Base-by-base conservation (phyloP, 23 tunicate species). In the Styela clava region DNA sequence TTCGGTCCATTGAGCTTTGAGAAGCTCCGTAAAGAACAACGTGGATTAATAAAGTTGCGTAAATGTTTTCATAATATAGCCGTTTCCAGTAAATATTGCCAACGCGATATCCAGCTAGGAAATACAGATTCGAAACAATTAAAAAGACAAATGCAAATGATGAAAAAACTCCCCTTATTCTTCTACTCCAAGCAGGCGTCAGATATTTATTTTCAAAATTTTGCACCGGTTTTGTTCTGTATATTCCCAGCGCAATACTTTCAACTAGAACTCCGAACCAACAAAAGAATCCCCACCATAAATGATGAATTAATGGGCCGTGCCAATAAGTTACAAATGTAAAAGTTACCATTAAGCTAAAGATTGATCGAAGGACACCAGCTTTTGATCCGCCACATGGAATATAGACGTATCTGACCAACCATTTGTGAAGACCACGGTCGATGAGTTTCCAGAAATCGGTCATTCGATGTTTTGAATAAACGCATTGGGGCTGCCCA, bases 371-470 rank as follows among this genome's bases (percentile, higher is more conserved):
- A 12, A 79, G 35, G 32, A 68, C 79, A n/a, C 73, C 35, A 0
- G 29, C 33, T 29, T 36, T 65, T 9, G 81, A 74, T 20, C 97
- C 92, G 2, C 92, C 92, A 5, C 90, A 77, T 30, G 97, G 97
- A 2, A 92, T 64, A 74, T 87, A 87, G 18, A 92, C 87, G 62
- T 92, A 87, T 19, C 91, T 78, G 20, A 92, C 91, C 29, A 92
- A 83, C 97, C 97, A 92, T 29, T 83, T 81, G 86, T 92, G 97
- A 52, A 92, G 78, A 76, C 97, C 97, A 24, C 79, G 83, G 83
- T 92, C 97, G 69, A 92, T 85, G 34, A 85, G 83, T 89, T 87
- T 93, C 98, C 98, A 93, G 87, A 93, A 85, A 62, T 88, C 85
- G 62, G 93, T 88, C 52, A 93, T 85, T 62, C 83, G 68, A 63